Percentiles rank a stretch among this genome's conserved stretches.
These are phyloP conservation scores for Arbacia lixula DNA, from an alignment of 53 echinoderm and acorn worm genomes.

Conservation along the genomic window DNA sequence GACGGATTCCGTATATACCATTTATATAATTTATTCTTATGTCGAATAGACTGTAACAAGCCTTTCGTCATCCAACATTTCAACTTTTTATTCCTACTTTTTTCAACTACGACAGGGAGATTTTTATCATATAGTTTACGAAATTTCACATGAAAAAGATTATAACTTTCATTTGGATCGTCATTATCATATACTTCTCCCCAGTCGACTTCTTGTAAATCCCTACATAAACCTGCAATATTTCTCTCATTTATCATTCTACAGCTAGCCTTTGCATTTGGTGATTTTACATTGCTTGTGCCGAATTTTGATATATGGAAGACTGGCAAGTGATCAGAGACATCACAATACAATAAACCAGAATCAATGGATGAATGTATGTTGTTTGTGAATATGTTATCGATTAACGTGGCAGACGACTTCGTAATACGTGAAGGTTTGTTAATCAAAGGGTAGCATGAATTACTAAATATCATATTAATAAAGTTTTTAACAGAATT, in stretches of 20 bases:
- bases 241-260: neutral
- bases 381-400: conserved; percentile 1
- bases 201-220: conserved; percentile 19
- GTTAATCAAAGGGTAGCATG: conserved; percentile 4
- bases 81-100: neutral
- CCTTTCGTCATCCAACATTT: conserved; percentile 24
- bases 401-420: conserved; percentile 8
- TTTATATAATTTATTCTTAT: conserved; percentile 10
- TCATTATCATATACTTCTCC: neutral
- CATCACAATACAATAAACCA: conserved; percentile 20
- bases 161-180: conserved; percentile 12
- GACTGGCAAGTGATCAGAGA: conserved; percentile 10
- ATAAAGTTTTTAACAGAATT: conserved; percentile 6
- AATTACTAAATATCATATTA: neutral
- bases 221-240: neutral
- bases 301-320: neutral
- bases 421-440: conserved; percentile 22
- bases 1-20: neutral
- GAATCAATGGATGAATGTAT: neutral
- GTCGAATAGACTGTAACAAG: neutral
- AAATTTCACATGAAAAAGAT: neutral
- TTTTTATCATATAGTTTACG: neutral
- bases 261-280: neutral
- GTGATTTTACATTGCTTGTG: neutral
- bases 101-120: neutral